Base-by-base conservation (phyloP, 2,888 invertebrate genomes). In the Drosophila anomelani region DNA sequence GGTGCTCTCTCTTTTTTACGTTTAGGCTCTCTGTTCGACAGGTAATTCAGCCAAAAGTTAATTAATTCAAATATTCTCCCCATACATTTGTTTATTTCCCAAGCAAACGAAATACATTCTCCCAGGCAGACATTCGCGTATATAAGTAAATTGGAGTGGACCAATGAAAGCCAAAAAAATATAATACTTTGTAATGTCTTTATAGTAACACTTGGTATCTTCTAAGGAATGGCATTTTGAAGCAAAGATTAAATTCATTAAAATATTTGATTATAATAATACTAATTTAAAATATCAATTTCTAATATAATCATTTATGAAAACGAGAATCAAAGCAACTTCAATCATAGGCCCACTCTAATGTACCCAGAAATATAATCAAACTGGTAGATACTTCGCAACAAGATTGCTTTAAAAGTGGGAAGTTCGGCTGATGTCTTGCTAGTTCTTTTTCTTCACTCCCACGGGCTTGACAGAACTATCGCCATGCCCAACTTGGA, bases 401-500 rank as follows among this genome's bases (percentile, higher is more conserved):
- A 34, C 61, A 26, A 17, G 34, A 47, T 61, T 34, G 10, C 15
- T 41, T n/a, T 26, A 61, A 47, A 47, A 64, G 15, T 2, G 17
- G 7, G 32, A 47, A 61, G 20, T 61, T 32, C 10, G 23, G 7
- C 67, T 4, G n/a, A 13, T 3, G 38, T 4, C 38, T 46, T 17
- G 1, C 10, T 17, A 61, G 62, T 61, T 59, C 15, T 8, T 54
- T 59, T 15, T 6, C 55, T 15, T 17, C 15, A 20, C 29, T 54
- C 38, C 15, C 38, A 8, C 17, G 3, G 26, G 8, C n/a, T 20
- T 15, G 20, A 53, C 66, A 63, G 39, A 44, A 17, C 15, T 7
- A 12, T 54, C 8, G 12, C 26, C 3, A 38, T 44, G 46, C 49
- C 58, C 4, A 39, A 15, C 6, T 77, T 83, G 80, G 82, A 87